Conservation (phyloP, 2,113 vertebrate genomes). For the Festucalex cinctus region DNA sequence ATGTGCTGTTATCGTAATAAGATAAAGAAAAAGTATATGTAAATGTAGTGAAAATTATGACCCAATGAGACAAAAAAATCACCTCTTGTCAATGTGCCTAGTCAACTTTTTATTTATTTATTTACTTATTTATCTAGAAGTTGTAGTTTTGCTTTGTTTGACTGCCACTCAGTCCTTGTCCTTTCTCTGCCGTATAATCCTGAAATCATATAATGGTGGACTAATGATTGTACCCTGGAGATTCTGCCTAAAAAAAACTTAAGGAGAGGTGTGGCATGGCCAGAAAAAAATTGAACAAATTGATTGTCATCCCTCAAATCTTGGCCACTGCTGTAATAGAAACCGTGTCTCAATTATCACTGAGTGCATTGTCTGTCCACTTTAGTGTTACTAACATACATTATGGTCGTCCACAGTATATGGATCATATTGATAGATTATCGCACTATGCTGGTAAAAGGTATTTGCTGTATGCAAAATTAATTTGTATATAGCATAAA, state of each 20-base stretch:
- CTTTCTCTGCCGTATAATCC: neutral
- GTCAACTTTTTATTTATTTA: too few species aligned
- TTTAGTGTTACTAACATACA: neutral
- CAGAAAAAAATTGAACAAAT: neutral
- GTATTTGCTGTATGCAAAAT: neutral
- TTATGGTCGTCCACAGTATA: neutral
- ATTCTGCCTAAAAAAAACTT: neutral
- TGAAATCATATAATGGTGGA: neutral
- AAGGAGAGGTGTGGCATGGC: neutral
- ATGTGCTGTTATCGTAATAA: too few species aligned
- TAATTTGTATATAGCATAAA: neutral
- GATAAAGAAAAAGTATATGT: too few species aligned
- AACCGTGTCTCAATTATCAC: neutral
- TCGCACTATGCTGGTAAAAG: neutral
- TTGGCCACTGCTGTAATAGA: neutral
- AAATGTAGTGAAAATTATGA: too few species aligned
- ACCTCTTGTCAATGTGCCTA: too few species aligned
- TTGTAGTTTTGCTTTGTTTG: neutral
- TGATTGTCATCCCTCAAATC: neutral
- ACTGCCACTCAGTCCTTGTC: neutral
- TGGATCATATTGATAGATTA: neutral
- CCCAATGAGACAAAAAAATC: too few species aligned
- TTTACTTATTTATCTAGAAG: too few species aligned
- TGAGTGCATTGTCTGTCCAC: neutral
- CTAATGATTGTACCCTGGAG: neutral